Evolutionary conservation across 2,113 vertebrate genomes (phyloP), one percentile per base, ranked within the genome.

Genomic region (Athene noctua): DNA sequence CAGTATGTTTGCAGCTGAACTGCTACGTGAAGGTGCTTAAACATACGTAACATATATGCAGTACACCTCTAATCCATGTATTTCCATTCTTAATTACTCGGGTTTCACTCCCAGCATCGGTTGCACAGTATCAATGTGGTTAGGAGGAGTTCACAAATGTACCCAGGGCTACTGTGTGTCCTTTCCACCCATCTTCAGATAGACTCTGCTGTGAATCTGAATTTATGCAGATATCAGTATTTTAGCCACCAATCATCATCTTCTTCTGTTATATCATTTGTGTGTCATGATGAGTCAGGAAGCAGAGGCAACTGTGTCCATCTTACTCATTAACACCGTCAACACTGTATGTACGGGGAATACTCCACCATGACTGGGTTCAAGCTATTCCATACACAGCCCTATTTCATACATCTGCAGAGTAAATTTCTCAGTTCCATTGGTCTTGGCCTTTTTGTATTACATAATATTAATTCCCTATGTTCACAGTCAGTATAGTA

Each of bases 271-370:
- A 0, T 12, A 8, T 20, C 52, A 23, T 16, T 16, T 4, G 1
- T 25, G 36, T 88, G 66, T 9, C 52, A 36, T 2, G 1, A 49
- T 5, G 20, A 49, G 9, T 36, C 23, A 36, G 55, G 49, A 82
- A 29, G 65, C 59, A 87, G 63, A 65, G 13, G 29, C 46, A 80
- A 15, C 62, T 13, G 1, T 75, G 57, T 25, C n/a, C 62, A 40
- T 40, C n/a, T 62, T 25, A 15, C 27, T 44, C 40, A 9, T 49
- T 36, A 40, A 23, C 8, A 84, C 4, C 49, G 40, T 75, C 51
- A 19, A 11, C 19, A 40, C 2, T 2, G 1, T 15, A 15, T 8
- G 0, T 15, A 16, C 51, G 47, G 10, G 32, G 22, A 52, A 19
- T n/a, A 57, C 2, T 44, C 62, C 68, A 71, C 59, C 42, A 21